Evolutionary conservation across 2,113 vertebrate genomes (phyloP), one percentile per base, ranked within the genome.

Genomic region (Oxygymnocypris stewartii): DNA sequence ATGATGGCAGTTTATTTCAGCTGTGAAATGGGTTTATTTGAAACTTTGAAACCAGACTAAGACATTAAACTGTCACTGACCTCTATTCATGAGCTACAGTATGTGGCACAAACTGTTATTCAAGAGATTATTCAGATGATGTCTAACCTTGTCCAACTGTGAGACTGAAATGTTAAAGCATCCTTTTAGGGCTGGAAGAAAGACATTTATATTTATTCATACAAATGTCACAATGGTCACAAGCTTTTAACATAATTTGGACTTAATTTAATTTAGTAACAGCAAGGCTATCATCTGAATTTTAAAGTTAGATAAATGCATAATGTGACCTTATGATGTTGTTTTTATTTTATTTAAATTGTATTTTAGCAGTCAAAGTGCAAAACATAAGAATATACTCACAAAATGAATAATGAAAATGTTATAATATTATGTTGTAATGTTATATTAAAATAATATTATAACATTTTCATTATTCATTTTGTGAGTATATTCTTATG

Each of bases 31-130:
- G 37, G 7, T 63, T 79, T 31, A 9, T 85, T 63, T 74, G 9
- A 73, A 86, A 54, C 6, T 18, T 80, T 79, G 18, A 42, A 86
- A 57, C 18, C 75, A 69, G 67, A 84, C 57, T 16, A 40, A 57
- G 63, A 42, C 42, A 83, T 79, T 86, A 49, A 67, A 37, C 79
- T 57, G 57, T 40, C 9, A 40, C 10, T 40, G 61, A 74, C 25
- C 28, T 35, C 18, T 85, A 88, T 82, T 59, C 25, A 49, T 88
- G 69, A 31, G 6, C 54, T 77, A 42, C 28, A 31, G n/a, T 23
- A 69, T 76, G 71, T 82, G 82, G 63, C 47, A 59, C 59, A 84
- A 86, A 86, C 16, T 28, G 14, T 84, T 7, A 84, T 67, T 18
- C 85, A 88, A 57, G 65, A 47, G 35, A 23, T 31, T 84, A 47